phyloP scores from a whole-genome alignment of 1,140 invertebrate genomes.

The Hyles euphorbiae region DNA sequence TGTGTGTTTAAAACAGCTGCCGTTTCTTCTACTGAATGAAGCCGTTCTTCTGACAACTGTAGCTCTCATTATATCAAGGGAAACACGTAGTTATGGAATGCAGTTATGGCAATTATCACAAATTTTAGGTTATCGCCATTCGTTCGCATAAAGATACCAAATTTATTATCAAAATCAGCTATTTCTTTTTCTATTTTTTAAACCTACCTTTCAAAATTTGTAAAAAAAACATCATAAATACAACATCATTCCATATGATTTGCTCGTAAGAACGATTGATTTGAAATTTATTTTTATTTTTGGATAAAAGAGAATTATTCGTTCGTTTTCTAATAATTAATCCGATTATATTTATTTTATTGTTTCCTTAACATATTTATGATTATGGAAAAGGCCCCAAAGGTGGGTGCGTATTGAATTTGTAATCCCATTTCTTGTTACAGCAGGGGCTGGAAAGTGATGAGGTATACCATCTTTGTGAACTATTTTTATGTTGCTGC shows the following conservation, averaged over 20 bases:
- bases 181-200: constrained; percentile 29
- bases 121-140: constrained; percentile 46
- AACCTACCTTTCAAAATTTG: constrained; percentile 12
- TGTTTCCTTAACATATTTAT: constrained; percentile 32
- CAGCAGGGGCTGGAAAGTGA: constrained; percentile 92
- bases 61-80: constrained; percentile 50
- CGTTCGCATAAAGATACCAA: constrained; percentile 49
- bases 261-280: constrained; percentile 22
- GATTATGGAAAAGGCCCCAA: constrained; percentile 51
- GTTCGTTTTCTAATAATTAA: constrained; percentile 22
- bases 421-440: constrained; percentile 78
- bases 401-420: constrained; percentile 73
- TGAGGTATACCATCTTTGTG: constrained; percentile 83
- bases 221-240: constrained; percentile 9
- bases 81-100: constrained; percentile 66
- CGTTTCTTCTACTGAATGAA: constrained; percentile 14
- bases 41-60: constrained; percentile 63
- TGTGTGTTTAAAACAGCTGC: constrained; percentile 10
- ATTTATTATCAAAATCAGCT: constrained; percentile 28
- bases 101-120: constrained; percentile 58
- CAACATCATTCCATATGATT: constrained; percentile 26
- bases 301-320: constrained; percentile 12
- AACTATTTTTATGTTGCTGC: constrained; percentile 74
- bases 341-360: constrained; percentile 29
- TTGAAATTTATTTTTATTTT: constrained; percentile 24